Conservation (phyloP, 2,888 invertebrate genomes). For the Acleris holmiana region DNA sequence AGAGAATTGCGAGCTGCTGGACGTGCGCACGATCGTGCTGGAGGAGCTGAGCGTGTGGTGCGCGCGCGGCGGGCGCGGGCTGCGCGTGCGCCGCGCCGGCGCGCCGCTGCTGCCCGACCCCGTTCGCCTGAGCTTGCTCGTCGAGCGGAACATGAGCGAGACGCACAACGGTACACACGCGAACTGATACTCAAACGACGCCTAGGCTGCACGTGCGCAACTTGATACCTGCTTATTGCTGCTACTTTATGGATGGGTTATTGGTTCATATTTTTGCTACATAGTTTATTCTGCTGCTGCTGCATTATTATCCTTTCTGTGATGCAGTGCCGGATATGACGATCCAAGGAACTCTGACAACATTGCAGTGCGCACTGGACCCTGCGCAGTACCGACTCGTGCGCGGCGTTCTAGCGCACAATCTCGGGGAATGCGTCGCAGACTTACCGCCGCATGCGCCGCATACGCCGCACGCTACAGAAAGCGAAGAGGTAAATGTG, state of each 20-base stretch:
- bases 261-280: no score
- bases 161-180: slow-evolving; percentile 72
- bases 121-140: slow-evolving; percentile 90
- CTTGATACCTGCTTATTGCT: no score
- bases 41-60: slow-evolving; percentile 91
- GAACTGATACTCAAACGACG: background rate
- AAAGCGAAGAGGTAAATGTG: slow-evolving; percentile 34
- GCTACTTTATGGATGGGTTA: no score
- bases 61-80: slow-evolving; percentile 78
- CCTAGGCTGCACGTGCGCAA: background rate
- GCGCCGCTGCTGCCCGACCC: slow-evolving; percentile 92
- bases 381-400: slow-evolving; percentile 94
- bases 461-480: slow-evolving; percentile 36
- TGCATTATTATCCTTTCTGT: background rate
- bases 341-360: slow-evolving; percentile 93
- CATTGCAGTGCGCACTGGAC: slow-evolving; percentile 92
- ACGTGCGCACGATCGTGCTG: slow-evolving; percentile 89
- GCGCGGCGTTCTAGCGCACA: slow-evolving; percentile 93
- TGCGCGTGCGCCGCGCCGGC: slow-evolving; percentile 70
- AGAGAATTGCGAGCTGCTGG: slow-evolving; percentile 85
- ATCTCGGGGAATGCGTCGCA: slow-evolving; percentile 91
- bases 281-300: no score
- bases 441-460: slow-evolving; percentile 53
- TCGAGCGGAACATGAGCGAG: slow-evolving; percentile 92
- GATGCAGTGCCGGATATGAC: slow-evolving; percentile 90